phyloP scores from a whole-genome alignment of 2,797 vertebrate genomes.

The Enteromius radiatus region DNA sequence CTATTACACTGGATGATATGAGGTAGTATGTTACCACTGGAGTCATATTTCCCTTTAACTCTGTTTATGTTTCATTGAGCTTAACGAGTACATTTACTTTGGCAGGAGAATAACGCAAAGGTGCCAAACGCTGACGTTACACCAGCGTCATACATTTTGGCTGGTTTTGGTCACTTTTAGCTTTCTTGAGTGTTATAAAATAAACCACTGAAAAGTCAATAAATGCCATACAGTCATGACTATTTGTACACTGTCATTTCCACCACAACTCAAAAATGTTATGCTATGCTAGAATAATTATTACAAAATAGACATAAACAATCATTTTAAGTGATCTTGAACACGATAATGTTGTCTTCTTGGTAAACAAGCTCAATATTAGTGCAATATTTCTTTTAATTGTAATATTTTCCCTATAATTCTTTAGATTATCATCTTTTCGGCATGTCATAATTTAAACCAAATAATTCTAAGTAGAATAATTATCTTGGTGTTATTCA shows the following conservation, averaged over 20 bases:
- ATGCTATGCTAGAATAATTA: not conserved
- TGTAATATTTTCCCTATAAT: too few relatives aligned
- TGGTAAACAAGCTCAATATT: not conserved
- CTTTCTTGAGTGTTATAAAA: not conserved
- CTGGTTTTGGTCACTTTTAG: not conserved
- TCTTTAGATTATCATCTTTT: not conserved
- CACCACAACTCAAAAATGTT: not conserved
- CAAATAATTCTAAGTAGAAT: not conserved
- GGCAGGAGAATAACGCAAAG: not conserved
- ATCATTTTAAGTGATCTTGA: not conserved
- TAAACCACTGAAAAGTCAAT: not conserved
- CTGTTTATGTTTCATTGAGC: not conserved
- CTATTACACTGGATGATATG: not conserved
- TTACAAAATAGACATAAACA: not conserved
- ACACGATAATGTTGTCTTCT: not conserved
- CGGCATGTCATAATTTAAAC: not conserved
- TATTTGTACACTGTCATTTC: not conserved
- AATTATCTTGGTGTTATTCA: not conserved
- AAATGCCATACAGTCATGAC: not conserved
- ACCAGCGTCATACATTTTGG: not conserved
- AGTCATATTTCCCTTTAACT: too few relatives aligned
- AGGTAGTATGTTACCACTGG: not conserved
- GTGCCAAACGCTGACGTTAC: not conserved
- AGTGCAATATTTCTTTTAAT: not conserved
- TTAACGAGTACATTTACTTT: not conserved